Base-by-base conservation (phyloP, 2,888 invertebrate genomes). In the Lydus trimaculatus region DNA sequence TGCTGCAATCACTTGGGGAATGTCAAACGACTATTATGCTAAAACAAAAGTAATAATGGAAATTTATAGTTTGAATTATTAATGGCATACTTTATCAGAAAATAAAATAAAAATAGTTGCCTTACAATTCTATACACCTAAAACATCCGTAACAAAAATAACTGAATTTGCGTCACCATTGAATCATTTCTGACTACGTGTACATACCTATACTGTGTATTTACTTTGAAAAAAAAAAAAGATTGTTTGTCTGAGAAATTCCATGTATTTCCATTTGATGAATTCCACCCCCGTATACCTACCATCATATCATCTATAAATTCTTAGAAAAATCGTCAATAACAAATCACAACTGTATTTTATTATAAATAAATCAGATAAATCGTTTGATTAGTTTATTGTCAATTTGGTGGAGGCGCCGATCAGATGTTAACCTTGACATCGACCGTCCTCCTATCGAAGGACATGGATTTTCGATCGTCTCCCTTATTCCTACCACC, bases 101-200 rank as follows among this genome's bases (percentile, higher is more conserved):
- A 28, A 28, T 28, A 28, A 3, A 28, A 28, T 28, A 28, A 3
- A 28, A 3, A 28, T 28, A 2, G 28, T 28, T 28, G 28, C 28
- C 28, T 36, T n/a, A n/a, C n/a, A n/a, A n/a, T n/a, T n/a, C 17
- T 4, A 31, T 23, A 36, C 60, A 31, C 60, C 13, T 36, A 20
- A 31, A 62, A 63, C 36, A 52, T 63, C 43, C 48, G 52, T 25
- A 63, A 63, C 43, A 63, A 63, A 43, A 43, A 43, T 36, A 62
- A 62, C 52, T 36, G 20, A 31, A 23, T 33, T 64, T 52, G 56
- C 63, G 56, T 64, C 48, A 64, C 33, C 33, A 64, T 64, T 52
- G 61, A 31, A 28, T 43, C 36, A 43, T 58, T 58, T 31, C 31
- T 15, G 28, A 17, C 17, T 58, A 61, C 23, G 43, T 28, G 43